phyloP scores from a whole-genome alignment of 2,797 vertebrate genomes.

The Poeciliopsis turneri region DNA sequence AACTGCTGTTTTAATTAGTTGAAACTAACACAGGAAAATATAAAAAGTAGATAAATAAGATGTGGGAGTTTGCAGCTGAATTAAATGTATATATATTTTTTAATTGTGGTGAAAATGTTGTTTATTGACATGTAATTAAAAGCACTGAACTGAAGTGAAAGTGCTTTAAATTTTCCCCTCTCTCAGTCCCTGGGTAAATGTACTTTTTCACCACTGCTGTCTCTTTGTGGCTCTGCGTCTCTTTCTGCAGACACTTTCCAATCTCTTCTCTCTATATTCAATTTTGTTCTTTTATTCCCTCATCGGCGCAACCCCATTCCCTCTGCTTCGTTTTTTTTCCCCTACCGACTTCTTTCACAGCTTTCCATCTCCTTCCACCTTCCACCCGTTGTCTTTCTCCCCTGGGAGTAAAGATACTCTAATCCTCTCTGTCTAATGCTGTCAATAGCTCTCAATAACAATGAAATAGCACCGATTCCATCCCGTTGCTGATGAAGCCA shows the following conservation, averaged over 20 bases:
- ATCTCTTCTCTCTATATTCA: slow-evolving; percentile 73
- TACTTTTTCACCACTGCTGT: slow-evolving; percentile 36
- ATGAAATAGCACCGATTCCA: slow-evolving; percentile 71
- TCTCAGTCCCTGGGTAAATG: slow-evolving; percentile 45
- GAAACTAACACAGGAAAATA: not conserved
- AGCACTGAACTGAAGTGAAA: slow-evolving; percentile 7
- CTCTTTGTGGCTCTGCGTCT: slow-evolving; percentile 28
- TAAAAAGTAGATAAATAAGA: not conserved
- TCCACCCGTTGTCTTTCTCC: slow-evolving; percentile 14
- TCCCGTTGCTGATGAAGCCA: slow-evolving; percentile 72
- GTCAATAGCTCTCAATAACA: slow-evolving; percentile 80
- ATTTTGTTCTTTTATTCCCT: slow-evolving; percentile 68
- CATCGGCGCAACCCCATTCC: slow-evolving; percentile 43
- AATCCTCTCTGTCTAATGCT: slow-evolving; percentile 70
- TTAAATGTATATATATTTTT: slow-evolving; percentile 4
- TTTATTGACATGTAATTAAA: slow-evolving; percentile 17
- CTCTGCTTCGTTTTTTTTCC: slow-evolving; percentile 29
- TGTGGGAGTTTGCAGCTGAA: not conserved
- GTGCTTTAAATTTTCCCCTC: slow-evolving; percentile 13
- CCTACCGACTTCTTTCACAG: slow-evolving; percentile 50
- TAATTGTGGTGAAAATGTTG: not conserved
- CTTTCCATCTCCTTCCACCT: slow-evolving; percentile 31
- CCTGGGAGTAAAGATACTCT: slow-evolving; percentile 61
- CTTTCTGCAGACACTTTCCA: slow-evolving; percentile 69
- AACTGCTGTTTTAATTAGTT: not conserved